Evolutionary conservation across 2,113 vertebrate species (phyloP).

Genomic region (Corythornis cristatus): DNA sequence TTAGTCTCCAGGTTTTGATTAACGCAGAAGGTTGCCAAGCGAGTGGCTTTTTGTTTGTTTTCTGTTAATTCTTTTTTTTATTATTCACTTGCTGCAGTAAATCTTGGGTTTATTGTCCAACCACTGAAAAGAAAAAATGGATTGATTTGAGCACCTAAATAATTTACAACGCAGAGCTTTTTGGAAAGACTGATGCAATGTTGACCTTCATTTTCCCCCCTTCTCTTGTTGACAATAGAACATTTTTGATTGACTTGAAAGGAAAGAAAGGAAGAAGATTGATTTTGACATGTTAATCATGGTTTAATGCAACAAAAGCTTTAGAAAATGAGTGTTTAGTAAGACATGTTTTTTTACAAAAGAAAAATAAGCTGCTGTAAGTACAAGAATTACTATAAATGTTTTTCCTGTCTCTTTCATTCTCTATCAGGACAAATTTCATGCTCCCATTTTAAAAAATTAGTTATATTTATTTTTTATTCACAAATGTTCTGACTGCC

Average conservation of each 20-base stretch:
- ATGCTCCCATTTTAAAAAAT: conserved; percentile 20
- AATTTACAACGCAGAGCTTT: conserved; percentile 71
- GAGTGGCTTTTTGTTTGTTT: conserved; percentile 79
- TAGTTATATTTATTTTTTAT: background rate
- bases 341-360: conserved; percentile 21
- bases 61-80: conserved; percentile 81
- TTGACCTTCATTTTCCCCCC: conserved; percentile 52
- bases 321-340: conserved; percentile 55
- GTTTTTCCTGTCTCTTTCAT: conserved; percentile 25
- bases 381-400: conserved; percentile 29
- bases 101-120: conserved; percentile 80
- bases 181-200: conserved; percentile 53
- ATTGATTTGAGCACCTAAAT: conserved; percentile 78
- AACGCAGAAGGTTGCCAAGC: conserved; percentile 75
- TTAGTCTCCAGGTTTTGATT: conserved; percentile 80
- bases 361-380: conserved; percentile 19
- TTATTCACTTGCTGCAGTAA: conserved; percentile 79
- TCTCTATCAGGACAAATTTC: background rate
- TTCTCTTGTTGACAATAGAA: conserved; percentile 10
- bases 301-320: conserved; percentile 48
- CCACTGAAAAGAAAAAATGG: conserved; percentile 73
- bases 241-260: conserved; percentile 45
- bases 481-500: background rate
- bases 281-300: conserved; percentile 50
- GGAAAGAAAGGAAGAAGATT: conserved; percentile 22